Percentiles rank a stretch among this genome's conserved stretches.
These are phyloP conservation scores for Sinosuthora webbiana DNA, from an alignment of 2,113 vertebrate genomes.

Conservation along the genomic window DNA sequence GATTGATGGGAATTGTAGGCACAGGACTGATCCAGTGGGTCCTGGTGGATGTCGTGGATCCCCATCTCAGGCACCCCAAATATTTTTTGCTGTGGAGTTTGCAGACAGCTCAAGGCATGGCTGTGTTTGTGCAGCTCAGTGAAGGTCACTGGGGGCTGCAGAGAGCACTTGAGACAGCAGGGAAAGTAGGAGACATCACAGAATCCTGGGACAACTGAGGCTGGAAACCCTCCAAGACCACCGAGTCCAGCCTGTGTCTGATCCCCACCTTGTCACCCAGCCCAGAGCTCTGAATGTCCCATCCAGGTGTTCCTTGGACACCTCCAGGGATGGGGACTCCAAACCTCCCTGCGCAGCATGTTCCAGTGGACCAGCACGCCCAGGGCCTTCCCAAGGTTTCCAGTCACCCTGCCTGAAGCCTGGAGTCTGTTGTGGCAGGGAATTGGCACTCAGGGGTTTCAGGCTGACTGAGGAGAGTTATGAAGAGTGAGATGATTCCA, in stretches of 20 bases:
- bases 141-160: background rate
- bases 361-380: background rate
- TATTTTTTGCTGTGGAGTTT: background rate
- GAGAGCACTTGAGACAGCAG: background rate
- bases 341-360: background rate
- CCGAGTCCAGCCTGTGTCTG: rapidly evolving
- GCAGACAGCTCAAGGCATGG: background rate
- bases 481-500: background rate
- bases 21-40: background rate
- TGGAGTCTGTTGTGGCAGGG: background rate
- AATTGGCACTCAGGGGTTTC: background rate
- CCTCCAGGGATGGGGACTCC: background rate
- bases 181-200: background rate
- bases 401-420: background rate
- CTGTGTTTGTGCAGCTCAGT: background rate
- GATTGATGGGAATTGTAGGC: background rate
- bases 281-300: background rate
- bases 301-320: background rate
- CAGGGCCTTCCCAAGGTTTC: background rate
- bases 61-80: background rate
- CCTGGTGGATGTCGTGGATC: background rate
- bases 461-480: background rate
- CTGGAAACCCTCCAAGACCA: background rate
- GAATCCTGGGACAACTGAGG: background rate
- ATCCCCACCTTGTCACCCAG: background rate